These are phyloP conservation scores for Acanthurus lineatus DNA, from an alignment of 2,797 vertebrate species.

Conservation along the genomic window DNA sequence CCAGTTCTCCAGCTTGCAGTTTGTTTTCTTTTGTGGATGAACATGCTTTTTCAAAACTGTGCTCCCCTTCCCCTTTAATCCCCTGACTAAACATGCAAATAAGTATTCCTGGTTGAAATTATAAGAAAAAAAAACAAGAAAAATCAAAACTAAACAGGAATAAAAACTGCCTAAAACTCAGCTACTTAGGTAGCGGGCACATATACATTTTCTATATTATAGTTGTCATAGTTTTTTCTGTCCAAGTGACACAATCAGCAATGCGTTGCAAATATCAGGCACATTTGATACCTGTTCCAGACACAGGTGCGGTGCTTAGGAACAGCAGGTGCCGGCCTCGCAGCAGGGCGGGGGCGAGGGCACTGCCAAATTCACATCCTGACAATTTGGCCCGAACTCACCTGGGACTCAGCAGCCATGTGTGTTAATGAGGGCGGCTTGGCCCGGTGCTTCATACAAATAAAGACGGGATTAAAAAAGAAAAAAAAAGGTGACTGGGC, in stretches of 20 bases:
- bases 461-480: constrained; percentile 60
- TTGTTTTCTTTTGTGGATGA: too few species aligned
- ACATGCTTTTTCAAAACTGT: too few species aligned
- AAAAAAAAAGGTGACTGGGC: constrained; percentile 35
- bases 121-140: background rate
- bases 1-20: too few species aligned
- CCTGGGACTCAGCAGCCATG: background rate
- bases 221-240: too few species aligned
- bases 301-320: background rate
- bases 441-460: constrained; percentile 36
- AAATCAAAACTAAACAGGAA: background rate
- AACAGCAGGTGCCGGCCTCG: constrained; percentile 30
- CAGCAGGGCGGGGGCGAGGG: background rate
- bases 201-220: too few species aligned
- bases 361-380: constrained; percentile 30
- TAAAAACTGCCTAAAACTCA: too few species aligned
- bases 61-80: too few species aligned
- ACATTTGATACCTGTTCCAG: background rate
- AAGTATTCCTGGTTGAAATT: too few species aligned
- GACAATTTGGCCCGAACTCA: constrained; percentile 17
- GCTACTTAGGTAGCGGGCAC: too few species aligned
- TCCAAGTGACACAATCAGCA: background rate
- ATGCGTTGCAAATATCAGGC: constrained; percentile 1
- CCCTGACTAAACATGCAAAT: too few species aligned
- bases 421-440: constrained; percentile 42